These are phyloP conservation scores for Ceratothoa steindachneri DNA, from an alignment of 2,888 invertebrate species.

Conservation along the genomic window DNA sequence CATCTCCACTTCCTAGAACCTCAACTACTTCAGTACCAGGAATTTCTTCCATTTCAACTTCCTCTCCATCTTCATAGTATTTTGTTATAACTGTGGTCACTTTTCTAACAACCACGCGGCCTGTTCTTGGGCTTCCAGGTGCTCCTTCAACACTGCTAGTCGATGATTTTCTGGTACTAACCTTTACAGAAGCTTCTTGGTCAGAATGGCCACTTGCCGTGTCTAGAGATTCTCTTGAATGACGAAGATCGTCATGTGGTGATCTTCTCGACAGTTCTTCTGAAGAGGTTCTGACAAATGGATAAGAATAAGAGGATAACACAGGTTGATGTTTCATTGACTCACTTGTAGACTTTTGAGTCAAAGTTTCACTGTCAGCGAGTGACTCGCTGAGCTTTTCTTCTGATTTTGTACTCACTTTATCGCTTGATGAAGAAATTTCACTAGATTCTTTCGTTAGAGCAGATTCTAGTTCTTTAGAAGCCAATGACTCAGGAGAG, in stretches of 20 bases:
- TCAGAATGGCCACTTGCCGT: background rate
- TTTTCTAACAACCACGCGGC: constrained; percentile 44
- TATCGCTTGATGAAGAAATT: background rate
- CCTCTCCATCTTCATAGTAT: constrained; percentile 46
- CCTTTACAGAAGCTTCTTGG: background rate
- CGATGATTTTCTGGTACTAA: constrained; percentile 30
- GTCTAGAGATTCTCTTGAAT: background rate
- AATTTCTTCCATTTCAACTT: constrained; percentile 44
- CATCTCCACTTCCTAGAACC: constrained; percentile 39
- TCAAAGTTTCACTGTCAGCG: background rate
- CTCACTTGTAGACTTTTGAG: background rate
- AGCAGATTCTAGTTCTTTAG: background rate
- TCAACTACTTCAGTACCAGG: constrained; percentile 45
- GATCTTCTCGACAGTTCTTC: background rate
- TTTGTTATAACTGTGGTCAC: constrained; percentile 46
- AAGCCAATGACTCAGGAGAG: constrained; percentile 2
- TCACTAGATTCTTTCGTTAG: background rate
- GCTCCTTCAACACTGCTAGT: constrained; percentile 38
- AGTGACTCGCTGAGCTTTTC: background rate
- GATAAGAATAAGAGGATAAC: background rate
- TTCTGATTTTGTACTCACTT: background rate
- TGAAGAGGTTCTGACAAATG: background rate
- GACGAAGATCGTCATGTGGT: background rate
- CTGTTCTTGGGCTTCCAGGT: constrained; percentile 45
- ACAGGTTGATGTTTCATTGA: background rate